phyloP scores from a whole-genome alignment of 2,888 invertebrate species.

The Trichopoda pennipes region DNA sequence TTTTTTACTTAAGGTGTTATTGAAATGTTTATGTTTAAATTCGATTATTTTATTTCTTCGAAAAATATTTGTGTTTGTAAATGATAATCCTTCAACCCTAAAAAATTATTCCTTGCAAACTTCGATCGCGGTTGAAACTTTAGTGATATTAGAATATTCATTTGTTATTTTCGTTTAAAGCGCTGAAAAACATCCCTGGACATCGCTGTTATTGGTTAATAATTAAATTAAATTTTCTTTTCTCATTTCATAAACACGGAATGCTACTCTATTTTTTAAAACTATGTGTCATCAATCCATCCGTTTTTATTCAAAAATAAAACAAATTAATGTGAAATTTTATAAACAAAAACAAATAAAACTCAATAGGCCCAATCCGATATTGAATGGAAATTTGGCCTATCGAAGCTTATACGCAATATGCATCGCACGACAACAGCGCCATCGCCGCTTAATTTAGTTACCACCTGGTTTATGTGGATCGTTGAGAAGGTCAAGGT shows the following conservation, averaged over 20 bases:
- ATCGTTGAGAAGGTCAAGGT: constrained; percentile 90
- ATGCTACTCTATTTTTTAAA: constrained; percentile 55
- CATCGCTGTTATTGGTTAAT: constrained; percentile 48
- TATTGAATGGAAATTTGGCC: constrained; percentile 99
- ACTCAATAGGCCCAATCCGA: constrained; percentile 95
- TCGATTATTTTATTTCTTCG: too few relatives aligned
- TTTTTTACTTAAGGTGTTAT: too few relatives aligned
- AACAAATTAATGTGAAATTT: constrained; percentile 69
- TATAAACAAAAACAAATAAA: constrained; percentile 22
- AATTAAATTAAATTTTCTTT: constrained; percentile 48
- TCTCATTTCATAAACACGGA: constrained; percentile 65
- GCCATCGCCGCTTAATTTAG: constrained; percentile 97
- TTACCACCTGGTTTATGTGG: constrained; percentile 96
- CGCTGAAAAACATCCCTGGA: constrained; percentile 50
- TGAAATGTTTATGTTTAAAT: too few relatives aligned
- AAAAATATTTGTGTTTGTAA: too few relatives aligned
- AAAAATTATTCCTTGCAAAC: too few relatives aligned
- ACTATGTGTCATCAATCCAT: constrained; percentile 40
- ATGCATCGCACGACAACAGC: constrained; percentile 99
- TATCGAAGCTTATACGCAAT: constrained; percentile 98
- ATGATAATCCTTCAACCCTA: too few relatives aligned
- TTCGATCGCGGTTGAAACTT: constrained; percentile 20
- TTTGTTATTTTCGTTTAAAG: constrained; percentile 56
- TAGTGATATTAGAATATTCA: constrained; percentile 69
- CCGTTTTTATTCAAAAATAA: constrained; percentile 43